Percentiles rank a stretch among this genome's conserved stretches.
Conservation (phyloP, 2,888 invertebrate genomes). For the Callosobruchus maculatus region DNA sequence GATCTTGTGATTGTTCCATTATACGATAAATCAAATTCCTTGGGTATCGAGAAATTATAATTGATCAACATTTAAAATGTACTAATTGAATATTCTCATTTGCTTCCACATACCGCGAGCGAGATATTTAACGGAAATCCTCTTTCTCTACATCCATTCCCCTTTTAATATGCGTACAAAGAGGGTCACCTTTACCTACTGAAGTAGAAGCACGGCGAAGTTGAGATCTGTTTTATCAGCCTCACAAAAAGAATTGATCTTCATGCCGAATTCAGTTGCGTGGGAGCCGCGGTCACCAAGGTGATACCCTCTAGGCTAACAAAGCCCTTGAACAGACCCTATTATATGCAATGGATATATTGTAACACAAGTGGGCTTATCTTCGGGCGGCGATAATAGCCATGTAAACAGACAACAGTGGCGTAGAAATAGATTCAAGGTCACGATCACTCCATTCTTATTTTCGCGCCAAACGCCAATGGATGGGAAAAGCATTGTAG, state of each 20-base stretch:
- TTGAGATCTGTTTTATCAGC: neutral
- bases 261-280: constrained; percentile 14
- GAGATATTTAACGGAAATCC: no score
- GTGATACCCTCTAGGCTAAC: constrained; percentile 25
- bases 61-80: no score
- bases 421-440: neutral
- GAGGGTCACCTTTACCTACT: neutral
- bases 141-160: no score
- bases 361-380: constrained; percentile 26
- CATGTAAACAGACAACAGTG: constrained; percentile 10
- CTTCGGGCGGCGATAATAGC: constrained; percentile 1
- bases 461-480: no score
- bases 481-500: no score
- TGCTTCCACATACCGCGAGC: no score
- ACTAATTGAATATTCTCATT: no score
- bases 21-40: no score
- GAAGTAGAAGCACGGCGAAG: neutral
- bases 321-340: constrained; percentile 21
- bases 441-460: no score
- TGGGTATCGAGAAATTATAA: no score
- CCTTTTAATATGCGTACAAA: neutral
- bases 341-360: constrained; percentile 26
- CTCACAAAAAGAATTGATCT: neutral
- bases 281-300: constrained; percentile 37
- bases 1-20: no score